Conservation (phyloP, 2,797 vertebrate genomes). For the Holocentrus rufus region DNA sequence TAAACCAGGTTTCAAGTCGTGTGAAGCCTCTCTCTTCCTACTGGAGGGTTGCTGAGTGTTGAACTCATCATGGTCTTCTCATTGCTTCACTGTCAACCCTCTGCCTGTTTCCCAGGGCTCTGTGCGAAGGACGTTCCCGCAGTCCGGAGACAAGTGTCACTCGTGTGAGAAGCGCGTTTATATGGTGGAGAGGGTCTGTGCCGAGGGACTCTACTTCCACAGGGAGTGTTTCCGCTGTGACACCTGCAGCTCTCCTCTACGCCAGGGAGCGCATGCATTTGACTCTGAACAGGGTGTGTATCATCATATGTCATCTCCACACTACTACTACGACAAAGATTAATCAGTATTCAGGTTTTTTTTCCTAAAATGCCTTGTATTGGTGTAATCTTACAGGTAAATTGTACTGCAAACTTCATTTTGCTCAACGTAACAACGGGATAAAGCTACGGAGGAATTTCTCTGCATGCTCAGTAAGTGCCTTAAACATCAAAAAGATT, state of each 20-base stretch:
- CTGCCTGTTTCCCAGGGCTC: slow-evolving; percentile 80
- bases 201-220: slow-evolving; percentile 95
- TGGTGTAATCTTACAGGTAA: slow-evolving; percentile 83
- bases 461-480: slow-evolving; percentile 79
- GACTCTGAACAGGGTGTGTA: slow-evolving; percentile 89
- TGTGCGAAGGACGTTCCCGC: slow-evolving; percentile 82
- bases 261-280: slow-evolving; percentile 90
- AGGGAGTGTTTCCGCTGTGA: slow-evolving; percentile 96
- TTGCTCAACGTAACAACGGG: slow-evolving; percentile 87
- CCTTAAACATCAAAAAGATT: background rate
- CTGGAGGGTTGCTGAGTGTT: too few relatives aligned
- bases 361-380: background rate
- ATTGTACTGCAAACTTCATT: slow-evolving; percentile 96
- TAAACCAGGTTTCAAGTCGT: too few relatives aligned
- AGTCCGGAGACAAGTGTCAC: slow-evolving; percentile 88
- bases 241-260: slow-evolving; percentile 86
- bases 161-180: slow-evolving; percentile 93
- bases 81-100: slow-evolving; percentile 5
- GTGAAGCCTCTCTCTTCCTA: too few relatives aligned
- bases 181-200: slow-evolving; percentile 92
- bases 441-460: slow-evolving; percentile 83
- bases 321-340: background rate
- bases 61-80: too few relatives aligned
- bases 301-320: background rate
- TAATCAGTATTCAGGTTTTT: background rate